Percentiles rank a stretch among this genome's conserved stretches.
Evolutionary conservation across 2,888 invertebrate species (phyloP).

Genomic region (Tortrix viridana): DNA sequence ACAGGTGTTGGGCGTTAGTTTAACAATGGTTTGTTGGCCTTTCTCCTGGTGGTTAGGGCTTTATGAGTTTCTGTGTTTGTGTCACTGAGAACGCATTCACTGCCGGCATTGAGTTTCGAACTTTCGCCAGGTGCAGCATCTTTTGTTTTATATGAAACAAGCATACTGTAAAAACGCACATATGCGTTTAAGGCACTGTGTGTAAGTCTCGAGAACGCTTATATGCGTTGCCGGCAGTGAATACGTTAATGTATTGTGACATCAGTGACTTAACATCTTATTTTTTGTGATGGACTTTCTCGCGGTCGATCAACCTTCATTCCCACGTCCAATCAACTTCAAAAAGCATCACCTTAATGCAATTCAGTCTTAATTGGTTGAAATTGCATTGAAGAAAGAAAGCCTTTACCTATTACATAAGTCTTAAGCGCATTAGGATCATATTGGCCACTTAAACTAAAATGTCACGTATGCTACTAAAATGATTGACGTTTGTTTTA

Average conservation of each 20-base stretch:
- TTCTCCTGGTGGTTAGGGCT: too few species aligned
- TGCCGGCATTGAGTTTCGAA: too few species aligned
- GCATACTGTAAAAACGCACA: too few species aligned
- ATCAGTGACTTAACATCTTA: background rate
- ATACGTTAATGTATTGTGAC: background rate
- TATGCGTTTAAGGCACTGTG: too few species aligned
- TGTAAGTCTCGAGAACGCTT: too few species aligned
- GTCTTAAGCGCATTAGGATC: background rate
- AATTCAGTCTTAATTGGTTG: conserved; percentile 1
- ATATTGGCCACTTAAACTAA: background rate
- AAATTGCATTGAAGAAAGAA: background rate
- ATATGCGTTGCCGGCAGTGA: too few species aligned
- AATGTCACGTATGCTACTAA: conserved; percentile 1
- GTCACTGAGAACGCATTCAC: too few species aligned
- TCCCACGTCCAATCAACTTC: conserved; percentile 16
- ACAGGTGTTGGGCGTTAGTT: too few species aligned
- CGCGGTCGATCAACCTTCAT: background rate
- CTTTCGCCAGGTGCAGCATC: too few species aligned
- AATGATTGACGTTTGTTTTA: conserved; percentile 23
- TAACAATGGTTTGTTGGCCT: too few species aligned
- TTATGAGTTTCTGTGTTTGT: too few species aligned
- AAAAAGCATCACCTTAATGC: conserved; percentile 5
- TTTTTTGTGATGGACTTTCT: background rate
- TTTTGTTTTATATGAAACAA: too few species aligned
- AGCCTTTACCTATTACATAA: conserved; percentile 6